Conservation (phyloP, 2,797 vertebrate genomes). For the Falco naumanni region DNA sequence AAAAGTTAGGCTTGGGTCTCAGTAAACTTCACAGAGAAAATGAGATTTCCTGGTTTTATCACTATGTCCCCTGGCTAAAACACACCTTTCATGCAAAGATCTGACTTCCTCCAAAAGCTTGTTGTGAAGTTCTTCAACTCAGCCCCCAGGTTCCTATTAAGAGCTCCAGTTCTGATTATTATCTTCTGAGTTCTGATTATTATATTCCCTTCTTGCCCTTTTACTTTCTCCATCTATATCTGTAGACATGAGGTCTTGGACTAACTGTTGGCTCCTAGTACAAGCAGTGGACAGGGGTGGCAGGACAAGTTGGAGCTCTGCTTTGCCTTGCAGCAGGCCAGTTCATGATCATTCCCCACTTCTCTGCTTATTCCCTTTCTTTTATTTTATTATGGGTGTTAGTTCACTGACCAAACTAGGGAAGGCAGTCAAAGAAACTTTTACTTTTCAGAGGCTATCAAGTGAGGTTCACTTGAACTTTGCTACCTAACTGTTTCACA, state of each 20-base stretch:
- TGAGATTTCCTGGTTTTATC: neutral
- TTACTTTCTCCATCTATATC: neutral
- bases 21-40: neutral
- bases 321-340: neutral
- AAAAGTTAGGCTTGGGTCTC: neutral
- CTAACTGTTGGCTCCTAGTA: neutral
- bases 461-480: neutral
- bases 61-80: neutral
- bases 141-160: neutral
- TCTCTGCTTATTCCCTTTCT: neutral
- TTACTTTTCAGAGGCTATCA: neutral
- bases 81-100: neutral
- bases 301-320: neutral
- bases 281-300: neutral
- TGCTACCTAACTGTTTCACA: neutral
- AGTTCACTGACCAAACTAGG: neutral
- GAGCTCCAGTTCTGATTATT: neutral
- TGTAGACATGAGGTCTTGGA: neutral
- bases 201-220: neutral
- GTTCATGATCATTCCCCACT: neutral
- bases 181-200: neutral
- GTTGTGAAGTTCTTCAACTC: neutral
- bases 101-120: neutral
- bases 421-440: neutral
- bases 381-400: neutral